Evolutionary conservation across 1,140 invertebrate genomes (phyloP), one percentile per base, ranked within the genome.

Genomic region (Sitobion miscanthi): DNA sequence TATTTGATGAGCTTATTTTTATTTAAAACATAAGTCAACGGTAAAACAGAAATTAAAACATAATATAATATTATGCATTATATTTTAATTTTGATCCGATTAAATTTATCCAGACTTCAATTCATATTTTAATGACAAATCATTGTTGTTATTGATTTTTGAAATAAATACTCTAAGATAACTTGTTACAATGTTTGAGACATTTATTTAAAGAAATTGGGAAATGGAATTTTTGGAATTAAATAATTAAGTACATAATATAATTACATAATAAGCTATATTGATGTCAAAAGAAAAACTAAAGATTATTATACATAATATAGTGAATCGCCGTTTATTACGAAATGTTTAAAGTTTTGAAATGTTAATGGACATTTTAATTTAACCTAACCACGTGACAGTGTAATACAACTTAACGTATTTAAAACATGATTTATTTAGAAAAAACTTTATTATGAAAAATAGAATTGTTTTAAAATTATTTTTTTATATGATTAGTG

Each of bases 341-440:
- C 14, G 14, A 17, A 17, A n/a, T 17, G 20, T n/a, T 77, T 20
- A n/a, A n/a, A 77, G n/a, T 77, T 77, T n/a, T 17, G n/a, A n/a
- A 17, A 77, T n/a, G 14, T 77, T n/a, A 77, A 17, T 77, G 23
- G 5, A 77, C 62, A 77, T 77, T 77, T 77, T 77, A n/a, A 77
- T 77, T 77, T 77, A 69, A 69, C 62, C 25, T 57, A 77, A 77
- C 62, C 62, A 17, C 11, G 62, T 77, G 62, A 77, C 14, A 77
- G 62, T 77, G 62, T 20, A n/a, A 77, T 77, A 77, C n/a, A 77
- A n/a, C 62, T 77, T n/a, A 77, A 77, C n/a, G 5, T n/a, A 77
- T 77, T 77, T 77, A 77, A 77, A 77, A 77, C n/a, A 77, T 77
- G n/a, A 77, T n/a, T 77, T 77, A 77, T n/a, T 77, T 77, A 77